Evolutionary conservation across 2,888 invertebrate genomes (phyloP).

Genomic region (Pimpla rufipes): DNA sequence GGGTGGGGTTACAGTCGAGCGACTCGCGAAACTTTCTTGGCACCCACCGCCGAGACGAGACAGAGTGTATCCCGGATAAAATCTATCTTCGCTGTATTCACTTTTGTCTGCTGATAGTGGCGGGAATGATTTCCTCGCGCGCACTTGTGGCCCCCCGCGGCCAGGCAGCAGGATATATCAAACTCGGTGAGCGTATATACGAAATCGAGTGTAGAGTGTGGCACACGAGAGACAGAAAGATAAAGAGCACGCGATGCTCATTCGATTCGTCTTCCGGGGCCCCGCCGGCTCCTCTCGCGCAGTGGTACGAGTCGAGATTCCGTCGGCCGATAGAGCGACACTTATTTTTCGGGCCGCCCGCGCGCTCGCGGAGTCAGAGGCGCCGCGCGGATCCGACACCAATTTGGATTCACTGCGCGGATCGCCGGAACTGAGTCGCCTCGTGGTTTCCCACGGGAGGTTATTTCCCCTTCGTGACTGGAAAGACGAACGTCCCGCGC

Average conservation of each 20-base stretch:
- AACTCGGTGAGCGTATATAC: constrained; percentile 10
- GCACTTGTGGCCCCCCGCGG: background rate
- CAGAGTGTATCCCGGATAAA: background rate
- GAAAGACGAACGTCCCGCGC: constrained; percentile 43
- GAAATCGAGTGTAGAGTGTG: constrained; percentile 33
- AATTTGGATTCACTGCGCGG: constrained; percentile 58
- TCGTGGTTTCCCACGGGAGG: constrained; percentile 60
- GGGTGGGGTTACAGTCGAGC: background rate
- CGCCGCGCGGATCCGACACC: constrained; percentile 39
- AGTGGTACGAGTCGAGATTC: constrained; percentile 66
- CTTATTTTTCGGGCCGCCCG: constrained; percentile 46
- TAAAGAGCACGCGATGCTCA: constrained; percentile 50
- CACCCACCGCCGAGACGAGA: background rate
- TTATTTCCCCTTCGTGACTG: constrained; percentile 60
- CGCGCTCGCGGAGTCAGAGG: background rate
- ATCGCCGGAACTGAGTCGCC: constrained; percentile 45
- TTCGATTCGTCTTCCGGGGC: constrained; percentile 42
- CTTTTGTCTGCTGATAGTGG: constrained; percentile 13
- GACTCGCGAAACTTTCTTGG: background rate
- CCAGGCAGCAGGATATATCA: constrained; percentile 18
- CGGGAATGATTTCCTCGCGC: constrained; percentile 17
- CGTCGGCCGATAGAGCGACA: constrained; percentile 60
- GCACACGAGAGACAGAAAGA: constrained; percentile 13
- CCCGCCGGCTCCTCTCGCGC: constrained; percentile 12
- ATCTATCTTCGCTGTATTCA: constrained; percentile 11